Conservation (phyloP, 2,113 vertebrate genomes). For the Nothoprocta pentlandii region DNA sequence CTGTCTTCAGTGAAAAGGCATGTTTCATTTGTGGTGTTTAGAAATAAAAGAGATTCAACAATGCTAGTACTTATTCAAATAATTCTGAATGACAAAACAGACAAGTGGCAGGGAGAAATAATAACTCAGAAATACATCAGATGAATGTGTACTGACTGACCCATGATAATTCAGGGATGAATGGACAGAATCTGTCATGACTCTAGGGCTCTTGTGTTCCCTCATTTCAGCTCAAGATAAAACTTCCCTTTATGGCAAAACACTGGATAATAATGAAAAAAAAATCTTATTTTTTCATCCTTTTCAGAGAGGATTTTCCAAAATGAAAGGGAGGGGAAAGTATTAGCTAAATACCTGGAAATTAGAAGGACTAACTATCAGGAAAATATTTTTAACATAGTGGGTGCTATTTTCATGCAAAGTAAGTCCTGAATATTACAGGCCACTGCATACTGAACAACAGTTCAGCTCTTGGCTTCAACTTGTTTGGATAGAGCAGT, state of each 20-base stretch:
- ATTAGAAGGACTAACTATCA: background rate
- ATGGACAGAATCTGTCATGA: background rate
- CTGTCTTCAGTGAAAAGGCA: background rate
- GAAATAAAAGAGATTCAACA: background rate
- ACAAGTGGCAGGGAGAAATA: background rate
- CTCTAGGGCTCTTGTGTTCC: background rate
- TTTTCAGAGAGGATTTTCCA: background rate
- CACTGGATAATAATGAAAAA: background rate
- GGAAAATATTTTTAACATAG: background rate
- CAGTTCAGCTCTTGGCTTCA: slow-evolving; percentile 10
- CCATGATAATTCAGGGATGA: background rate
- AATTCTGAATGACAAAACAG: background rate
- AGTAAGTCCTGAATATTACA: slow-evolving; percentile 8
- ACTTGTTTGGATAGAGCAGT: slow-evolving; percentile 10
- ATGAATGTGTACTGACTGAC: background rate
- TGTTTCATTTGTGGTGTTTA: background rate
- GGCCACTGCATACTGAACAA: background rate
- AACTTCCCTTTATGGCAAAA: background rate
- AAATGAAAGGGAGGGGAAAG: background rate
- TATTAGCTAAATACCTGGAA: background rate
- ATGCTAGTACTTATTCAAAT: background rate
- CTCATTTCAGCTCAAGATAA: background rate
- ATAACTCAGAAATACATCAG: background rate
- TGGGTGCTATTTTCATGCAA: background rate
- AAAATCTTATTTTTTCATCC: background rate